Conservation (phyloP, 1,140 invertebrate species). For the Pseudomyrmex flavicornis region DNA sequence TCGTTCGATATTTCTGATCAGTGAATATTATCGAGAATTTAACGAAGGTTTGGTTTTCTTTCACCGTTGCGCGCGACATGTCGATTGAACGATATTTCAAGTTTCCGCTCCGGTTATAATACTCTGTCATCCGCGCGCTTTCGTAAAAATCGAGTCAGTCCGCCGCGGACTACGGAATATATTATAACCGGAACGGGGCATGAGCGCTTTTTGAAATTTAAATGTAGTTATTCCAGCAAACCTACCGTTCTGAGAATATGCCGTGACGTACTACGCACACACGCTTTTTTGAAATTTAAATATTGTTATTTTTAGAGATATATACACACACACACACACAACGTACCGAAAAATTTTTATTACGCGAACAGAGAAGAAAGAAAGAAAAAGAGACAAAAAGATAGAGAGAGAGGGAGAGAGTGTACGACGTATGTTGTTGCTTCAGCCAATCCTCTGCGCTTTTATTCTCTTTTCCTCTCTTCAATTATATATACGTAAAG, state of each 20-base stretch:
- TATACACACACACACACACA: neutral
- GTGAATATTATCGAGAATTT: conserved; percentile 18
- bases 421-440: conserved; percentile 48
- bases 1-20: conserved; percentile 24
- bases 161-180: conserved; percentile 45
- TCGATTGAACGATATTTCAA: conserved; percentile 8
- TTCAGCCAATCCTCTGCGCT: conserved; percentile 41
- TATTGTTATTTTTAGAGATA: conserved; percentile 61
- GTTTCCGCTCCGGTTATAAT: conserved; percentile 45
- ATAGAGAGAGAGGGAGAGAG: neutral
- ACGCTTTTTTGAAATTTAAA: conserved; percentile 61
- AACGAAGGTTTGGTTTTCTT: conserved; percentile 11
- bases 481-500: conserved; percentile 63
- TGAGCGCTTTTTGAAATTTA: conserved; percentile 62
- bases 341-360: conserved; percentile 61
- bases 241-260: conserved; percentile 50
- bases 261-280: conserved; percentile 44
- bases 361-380: conserved; percentile 14
- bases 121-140: conserved; percentile 56
- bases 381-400: neutral
- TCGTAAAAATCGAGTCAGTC: conserved; percentile 59
- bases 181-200: conserved; percentile 53
- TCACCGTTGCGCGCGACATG: neutral
- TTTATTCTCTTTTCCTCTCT: conserved; percentile 43
- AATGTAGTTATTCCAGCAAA: conserved; percentile 60